phyloP scores from a whole-genome alignment of 2,888 invertebrate genomes.

The Nudaria mundana region DNA sequence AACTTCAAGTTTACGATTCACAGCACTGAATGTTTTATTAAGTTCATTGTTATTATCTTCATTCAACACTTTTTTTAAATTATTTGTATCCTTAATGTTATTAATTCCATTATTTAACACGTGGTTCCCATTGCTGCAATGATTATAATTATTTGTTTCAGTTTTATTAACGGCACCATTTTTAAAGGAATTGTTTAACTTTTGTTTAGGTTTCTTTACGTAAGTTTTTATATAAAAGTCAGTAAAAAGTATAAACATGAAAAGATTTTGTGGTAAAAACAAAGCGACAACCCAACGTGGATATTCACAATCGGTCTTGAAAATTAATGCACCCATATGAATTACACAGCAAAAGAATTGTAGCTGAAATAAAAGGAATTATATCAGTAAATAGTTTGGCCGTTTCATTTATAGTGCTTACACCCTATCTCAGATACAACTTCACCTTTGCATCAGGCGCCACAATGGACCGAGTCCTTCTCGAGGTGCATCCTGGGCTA shows the following conservation, averaged over 20 bases:
- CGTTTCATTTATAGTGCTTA: too few species aligned
- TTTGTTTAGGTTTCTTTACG: conserved; percentile 49
- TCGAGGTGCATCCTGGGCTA: too few species aligned
- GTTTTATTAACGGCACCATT: not conserved
- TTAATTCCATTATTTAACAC: not conserved
- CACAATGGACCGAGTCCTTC: too few species aligned
- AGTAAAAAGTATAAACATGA: conserved; percentile 83
- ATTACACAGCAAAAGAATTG: conserved; percentile 83
- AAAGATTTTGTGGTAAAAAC: conserved; percentile 83
- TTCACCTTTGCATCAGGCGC: too few species aligned
- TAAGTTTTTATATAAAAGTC: conserved; percentile 86
- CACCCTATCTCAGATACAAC: too few species aligned
- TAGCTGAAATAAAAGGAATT: conserved; percentile 55
- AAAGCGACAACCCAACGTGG: conserved; percentile 77
- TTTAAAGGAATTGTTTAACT: not conserved
- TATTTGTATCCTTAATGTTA: not conserved
- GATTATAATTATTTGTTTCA: not conserved
- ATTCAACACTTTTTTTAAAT: not conserved
- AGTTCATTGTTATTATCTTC: not conserved
- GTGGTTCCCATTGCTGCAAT: not conserved
- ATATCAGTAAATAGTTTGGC: too few species aligned
- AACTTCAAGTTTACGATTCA: not conserved
- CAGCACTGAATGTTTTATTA: not conserved
- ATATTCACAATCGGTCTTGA: conserved; percentile 79
- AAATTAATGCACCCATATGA: conserved; percentile 71